Conservation (phyloP, 2,888 invertebrate species). For the Halocaridina rubra region DNA sequence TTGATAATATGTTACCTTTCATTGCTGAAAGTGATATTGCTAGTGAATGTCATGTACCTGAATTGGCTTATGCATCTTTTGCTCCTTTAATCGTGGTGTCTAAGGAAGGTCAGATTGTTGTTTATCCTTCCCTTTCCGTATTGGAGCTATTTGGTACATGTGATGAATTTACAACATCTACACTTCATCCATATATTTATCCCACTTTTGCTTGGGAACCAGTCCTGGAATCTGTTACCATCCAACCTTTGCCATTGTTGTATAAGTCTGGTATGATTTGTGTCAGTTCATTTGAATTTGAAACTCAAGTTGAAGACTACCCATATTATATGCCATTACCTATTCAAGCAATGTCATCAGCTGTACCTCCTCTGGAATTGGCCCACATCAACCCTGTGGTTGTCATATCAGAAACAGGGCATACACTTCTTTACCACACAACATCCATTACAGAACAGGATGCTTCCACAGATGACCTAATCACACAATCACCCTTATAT, state of each 20-base stretch:
- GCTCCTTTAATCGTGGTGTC: not conserved
- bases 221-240: no score
- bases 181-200: no score
- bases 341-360: not conserved
- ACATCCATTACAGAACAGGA: not conserved
- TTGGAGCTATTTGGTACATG: not conserved
- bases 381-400: not conserved
- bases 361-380: conserved; percentile 3
- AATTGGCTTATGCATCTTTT: not conserved
- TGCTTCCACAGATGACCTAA: not conserved
- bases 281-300: no score
- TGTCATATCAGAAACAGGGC: conserved; percentile 19
- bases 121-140: not conserved
- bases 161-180: not conserved
- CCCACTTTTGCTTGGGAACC: no score
- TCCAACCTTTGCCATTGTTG: no score
- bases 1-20: not conserved
- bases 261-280: no score
- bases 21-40: not conserved
- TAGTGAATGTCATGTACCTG: not conserved
- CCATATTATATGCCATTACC: not conserved
- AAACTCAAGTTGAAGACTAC: no score
- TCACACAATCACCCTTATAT: not conserved
- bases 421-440: not conserved
- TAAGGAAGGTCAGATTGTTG: not conserved